These are phyloP conservation scores for Mizuhopecten yessoensis DNA, from an alignment of 1,140 invertebrate species.

Conservation along the genomic window DNA sequence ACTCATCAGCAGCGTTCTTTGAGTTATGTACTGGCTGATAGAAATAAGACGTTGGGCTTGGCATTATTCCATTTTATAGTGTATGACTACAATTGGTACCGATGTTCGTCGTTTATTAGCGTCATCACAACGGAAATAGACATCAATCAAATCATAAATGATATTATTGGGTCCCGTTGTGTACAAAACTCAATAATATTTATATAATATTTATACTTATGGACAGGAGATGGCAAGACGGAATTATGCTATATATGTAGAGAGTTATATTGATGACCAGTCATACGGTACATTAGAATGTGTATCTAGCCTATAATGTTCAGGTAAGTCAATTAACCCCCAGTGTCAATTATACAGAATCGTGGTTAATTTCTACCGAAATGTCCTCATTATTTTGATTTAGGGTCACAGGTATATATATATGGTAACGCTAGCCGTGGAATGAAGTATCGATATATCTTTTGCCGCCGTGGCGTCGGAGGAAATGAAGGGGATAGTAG, in stretches of 20 bases:
- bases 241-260: not conserved
- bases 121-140: slow-evolving; percentile 16
- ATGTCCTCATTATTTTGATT: too few species aligned
- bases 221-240: not conserved
- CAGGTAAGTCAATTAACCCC: not conserved
- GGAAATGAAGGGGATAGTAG: too few species aligned
- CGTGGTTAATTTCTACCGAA: too few species aligned
- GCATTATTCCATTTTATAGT: not conserved
- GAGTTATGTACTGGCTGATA: not conserved
- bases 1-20: not conserved
- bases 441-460: too few species aligned
- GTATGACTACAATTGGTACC: not conserved
- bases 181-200: not conserved
- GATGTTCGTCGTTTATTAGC: not conserved
- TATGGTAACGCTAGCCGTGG: too few species aligned
- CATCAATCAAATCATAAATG: slow-evolving; percentile 23
- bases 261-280: not conserved
- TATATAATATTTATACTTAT: too few species aligned
- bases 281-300: not conserved
- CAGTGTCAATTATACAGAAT: too few species aligned
- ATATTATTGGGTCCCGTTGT: not conserved
- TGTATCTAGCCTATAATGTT: not conserved
- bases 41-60: not conserved
- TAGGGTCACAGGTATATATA: too few species aligned
- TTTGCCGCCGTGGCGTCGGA: too few species aligned